Evolutionary conservation across 2,888 invertebrate genomes (phyloP).

Genomic region (Archips crataeganus): DNA sequence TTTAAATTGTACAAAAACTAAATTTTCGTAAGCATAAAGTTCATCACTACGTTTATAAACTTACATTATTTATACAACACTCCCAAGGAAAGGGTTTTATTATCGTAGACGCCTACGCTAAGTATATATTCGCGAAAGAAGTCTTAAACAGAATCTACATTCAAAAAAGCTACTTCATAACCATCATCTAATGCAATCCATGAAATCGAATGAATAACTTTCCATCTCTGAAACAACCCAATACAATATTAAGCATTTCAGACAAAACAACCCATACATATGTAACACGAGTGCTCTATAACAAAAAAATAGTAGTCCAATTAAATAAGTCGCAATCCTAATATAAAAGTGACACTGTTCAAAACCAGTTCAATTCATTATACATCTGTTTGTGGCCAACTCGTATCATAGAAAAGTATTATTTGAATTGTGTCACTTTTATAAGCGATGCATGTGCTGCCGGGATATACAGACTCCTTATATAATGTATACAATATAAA

Average conservation of each 20-base stretch:
- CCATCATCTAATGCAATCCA: conserved; percentile 26
- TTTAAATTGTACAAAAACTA: conserved; percentile 82
- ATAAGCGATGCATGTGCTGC: conserved; percentile 11
- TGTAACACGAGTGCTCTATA: conserved; percentile 46
- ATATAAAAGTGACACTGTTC: conserved; percentile 4
- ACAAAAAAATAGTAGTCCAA: conserved; percentile 49
- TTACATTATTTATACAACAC: conserved; percentile 76
- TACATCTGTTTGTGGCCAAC: not conserved
- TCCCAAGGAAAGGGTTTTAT: conserved; percentile 43
- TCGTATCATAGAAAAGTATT: not conserved
- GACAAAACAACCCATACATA: conserved; percentile 44
- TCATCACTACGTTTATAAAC: conserved; percentile 69
- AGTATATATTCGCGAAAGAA: conserved; percentile 18
- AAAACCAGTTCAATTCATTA: not conserved
- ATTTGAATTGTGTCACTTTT: not conserved
- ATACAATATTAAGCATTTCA: conserved; percentile 27
- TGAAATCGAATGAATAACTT: conserved; percentile 17
- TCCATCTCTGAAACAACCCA: conserved; percentile 13
- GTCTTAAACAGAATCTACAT: conserved; percentile 33
- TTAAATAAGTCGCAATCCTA: conserved; percentile 18
- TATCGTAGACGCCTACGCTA: conserved; percentile 35
- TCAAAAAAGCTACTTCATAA: conserved; percentile 27
- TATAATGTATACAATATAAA: conserved; percentile 50
- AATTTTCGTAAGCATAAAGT: conserved; percentile 69
- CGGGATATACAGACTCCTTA: conserved; percentile 44